Conservation (phyloP, 2,113 vertebrate genomes). For the Anser brachyrhynchus region DNA sequence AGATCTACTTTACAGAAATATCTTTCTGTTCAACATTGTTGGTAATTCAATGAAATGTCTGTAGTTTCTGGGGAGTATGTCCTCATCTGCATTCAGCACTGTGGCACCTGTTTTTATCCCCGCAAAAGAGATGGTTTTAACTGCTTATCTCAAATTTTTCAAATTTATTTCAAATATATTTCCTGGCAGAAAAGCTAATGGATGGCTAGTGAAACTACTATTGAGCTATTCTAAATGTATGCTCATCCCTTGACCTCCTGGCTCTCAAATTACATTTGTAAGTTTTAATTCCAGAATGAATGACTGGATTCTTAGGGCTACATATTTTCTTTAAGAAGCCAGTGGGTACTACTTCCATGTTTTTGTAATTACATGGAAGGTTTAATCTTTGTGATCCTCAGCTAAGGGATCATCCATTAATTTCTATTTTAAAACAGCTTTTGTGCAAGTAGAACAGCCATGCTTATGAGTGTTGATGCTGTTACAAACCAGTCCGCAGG, state of each 20-base stretch:
- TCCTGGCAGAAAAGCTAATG: neutral
- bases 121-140: neutral
- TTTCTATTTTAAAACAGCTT: neutral
- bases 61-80: neutral
- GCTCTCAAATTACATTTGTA: neutral
- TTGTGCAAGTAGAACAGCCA: neutral
- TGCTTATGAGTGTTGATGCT: neutral
- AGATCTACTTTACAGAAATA: neutral
- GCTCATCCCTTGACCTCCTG: neutral
- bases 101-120: neutral
- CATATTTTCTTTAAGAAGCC: neutral
- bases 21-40: neutral
- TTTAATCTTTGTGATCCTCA: neutral
- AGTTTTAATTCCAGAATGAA: neutral
- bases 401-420: neutral
- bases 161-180: neutral
- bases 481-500: neutral
- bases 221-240: neutral
- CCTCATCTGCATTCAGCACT: neutral
- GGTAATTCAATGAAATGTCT: neutral
- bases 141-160: neutral
- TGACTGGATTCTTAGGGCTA: neutral
- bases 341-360: neutral
- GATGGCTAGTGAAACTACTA: neutral
- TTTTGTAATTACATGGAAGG: neutral